Percentiles rank a stretch among this genome's conserved stretches.
Evolutionary conservation across 1,140 invertebrate genomes (phyloP).

Genomic region (Calosoma granatense): DNA sequence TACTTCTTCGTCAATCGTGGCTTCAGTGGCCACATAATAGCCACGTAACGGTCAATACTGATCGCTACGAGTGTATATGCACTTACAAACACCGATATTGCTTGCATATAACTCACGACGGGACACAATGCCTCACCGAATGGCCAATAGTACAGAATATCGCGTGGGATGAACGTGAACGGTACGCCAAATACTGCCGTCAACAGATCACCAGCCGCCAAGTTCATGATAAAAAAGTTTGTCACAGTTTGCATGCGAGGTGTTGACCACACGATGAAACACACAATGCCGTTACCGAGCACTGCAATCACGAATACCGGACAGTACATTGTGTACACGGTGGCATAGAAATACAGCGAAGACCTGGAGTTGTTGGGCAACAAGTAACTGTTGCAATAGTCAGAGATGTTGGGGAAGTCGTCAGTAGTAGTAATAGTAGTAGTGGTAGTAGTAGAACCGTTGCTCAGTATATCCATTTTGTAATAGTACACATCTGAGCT

Average conservation of each 20-base stretch:
- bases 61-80: conserved; percentile 80
- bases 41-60: conserved; percentile 75
- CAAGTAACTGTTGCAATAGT: not conserved
- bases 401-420: no score
- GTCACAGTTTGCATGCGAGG: conserved; percentile 78
- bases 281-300: conserved; percentile 69
- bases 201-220: conserved; percentile 74
- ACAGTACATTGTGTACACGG: conserved; percentile 63
- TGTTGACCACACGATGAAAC: conserved; percentile 66
- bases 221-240: conserved; percentile 78
- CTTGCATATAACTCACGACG: conserved; percentile 66
- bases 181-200: conserved; percentile 79
- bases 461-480: no score
- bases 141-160: conserved; percentile 72
- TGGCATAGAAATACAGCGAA: conserved; percentile 45
- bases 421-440: no score
- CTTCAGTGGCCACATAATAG: conserved; percentile 76
- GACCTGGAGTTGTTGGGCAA: not conserved
- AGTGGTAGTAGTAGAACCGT: no score
- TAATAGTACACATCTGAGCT: no score
- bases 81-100: conserved; percentile 73
- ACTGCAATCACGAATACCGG: conserved; percentile 64
- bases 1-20: conserved; percentile 65
- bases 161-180: conserved; percentile 65
- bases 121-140: conserved; percentile 69